Evolutionary conservation across 1,140 invertebrate species (phyloP), one percentile per base, ranked within the genome.

Genomic region (Diploscapter pachys): DNA sequence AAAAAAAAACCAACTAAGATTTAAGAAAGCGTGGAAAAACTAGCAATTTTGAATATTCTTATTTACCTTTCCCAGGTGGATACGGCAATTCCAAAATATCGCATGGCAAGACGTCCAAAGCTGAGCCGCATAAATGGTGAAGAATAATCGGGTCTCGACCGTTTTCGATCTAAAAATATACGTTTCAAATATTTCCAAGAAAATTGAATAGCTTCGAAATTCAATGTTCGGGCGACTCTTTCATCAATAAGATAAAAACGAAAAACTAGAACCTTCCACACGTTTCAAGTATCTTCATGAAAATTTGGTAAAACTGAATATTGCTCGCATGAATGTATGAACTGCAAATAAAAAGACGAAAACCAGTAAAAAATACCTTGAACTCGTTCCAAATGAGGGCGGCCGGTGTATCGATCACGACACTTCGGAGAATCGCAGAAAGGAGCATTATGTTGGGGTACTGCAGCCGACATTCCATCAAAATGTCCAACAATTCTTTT

Each of bases 31-130:
- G 31, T 31, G 31, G 31, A 31, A 31, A 31, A 31, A 31, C 31
- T 31, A 31, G 31, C 31, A 31, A 31, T 31, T 31, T 31, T n/a
- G n/a, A n/a, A n/a, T n/a, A 6, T 8, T 64, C 5, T 8, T 13
- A 65, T 8, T 31, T 31, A 65, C 63, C 63, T 6, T 6, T 6
- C 8, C 63, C 63, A n/a, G 66, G 66, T 48, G 66, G 66, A 50
- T 55, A 11, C 48, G 73, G 73, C 11, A 74, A 61, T 13, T 74
- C 56, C 57, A 62, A 13, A 6, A 69, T 52, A 49, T 64, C 63
- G 70, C 73, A 74, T 48, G 73, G 73, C 9, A 74, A 51, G 52
- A 56, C 50, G 63, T 74, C 73, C 48, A 74, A 56, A 4, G 73
- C 65, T 9, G 73, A 74, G 4, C 73, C 64, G 54, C 73, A 74